Conservation (phyloP, 1,140 invertebrate species). For the Spodoptera litura region DNA sequence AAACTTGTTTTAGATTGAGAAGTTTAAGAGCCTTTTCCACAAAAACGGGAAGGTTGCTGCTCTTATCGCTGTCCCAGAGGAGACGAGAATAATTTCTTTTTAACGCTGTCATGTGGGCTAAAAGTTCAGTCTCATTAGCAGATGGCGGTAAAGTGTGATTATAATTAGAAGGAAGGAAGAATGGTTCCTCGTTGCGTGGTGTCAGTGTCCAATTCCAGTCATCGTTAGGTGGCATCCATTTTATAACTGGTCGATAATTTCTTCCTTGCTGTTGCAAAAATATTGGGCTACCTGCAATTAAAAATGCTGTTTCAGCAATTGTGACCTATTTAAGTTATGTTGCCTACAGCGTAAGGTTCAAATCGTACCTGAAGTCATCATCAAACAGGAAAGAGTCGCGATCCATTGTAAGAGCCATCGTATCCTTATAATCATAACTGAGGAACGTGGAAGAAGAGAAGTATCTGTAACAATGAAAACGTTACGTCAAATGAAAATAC, state of each 20-base stretch:
- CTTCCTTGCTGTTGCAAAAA: slow-evolving; percentile 71
- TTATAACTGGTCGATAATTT: slow-evolving; percentile 79
- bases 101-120: slow-evolving; percentile 82
- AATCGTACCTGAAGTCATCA: slow-evolving; percentile 64
- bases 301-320: background rate
- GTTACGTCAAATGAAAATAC: background rate
- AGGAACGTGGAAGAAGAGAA: slow-evolving; percentile 50
- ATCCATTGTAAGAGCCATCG: slow-evolving; percentile 72
- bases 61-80: slow-evolving; percentile 90
- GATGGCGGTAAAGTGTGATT: slow-evolving; percentile 84
- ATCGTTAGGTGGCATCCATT: slow-evolving; percentile 86
- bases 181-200: slow-evolving; percentile 85
- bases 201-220: slow-evolving; percentile 85
- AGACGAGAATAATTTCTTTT: slow-evolving; percentile 88
- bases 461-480: slow-evolving; percentile 60
- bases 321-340: background rate
- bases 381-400: slow-evolving; percentile 49
- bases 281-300: slow-evolving; percentile 77
- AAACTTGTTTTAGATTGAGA: slow-evolving; percentile 93
- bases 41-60: slow-evolving; percentile 90
- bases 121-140: slow-evolving; percentile 85
- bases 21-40: slow-evolving; percentile 93
- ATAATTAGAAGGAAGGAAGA: slow-evolving; percentile 84
- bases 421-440: slow-evolving; percentile 79
- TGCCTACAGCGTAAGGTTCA: background rate